Percentiles rank a stretch among this genome's conserved stretches.
Conservation (phyloP, 2,113 vertebrate species). For the Chloropsis hardwickii region DNA sequence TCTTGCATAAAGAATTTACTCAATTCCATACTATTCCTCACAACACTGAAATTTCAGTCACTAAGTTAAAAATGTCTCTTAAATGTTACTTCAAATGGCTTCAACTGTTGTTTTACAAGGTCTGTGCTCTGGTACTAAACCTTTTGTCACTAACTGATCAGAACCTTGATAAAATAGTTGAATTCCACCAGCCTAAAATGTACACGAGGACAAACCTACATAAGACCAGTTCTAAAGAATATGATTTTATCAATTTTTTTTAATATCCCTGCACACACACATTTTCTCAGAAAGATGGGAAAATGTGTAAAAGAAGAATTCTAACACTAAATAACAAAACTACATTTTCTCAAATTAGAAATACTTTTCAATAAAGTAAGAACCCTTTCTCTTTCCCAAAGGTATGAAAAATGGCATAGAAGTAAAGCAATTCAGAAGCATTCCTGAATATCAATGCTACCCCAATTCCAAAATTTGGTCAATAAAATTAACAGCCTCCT, state of each 20-base stretch:
- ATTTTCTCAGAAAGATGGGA: background rate
- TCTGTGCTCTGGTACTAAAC: background rate
- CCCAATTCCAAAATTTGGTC: constrained; percentile 69
- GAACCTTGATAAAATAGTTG: background rate
- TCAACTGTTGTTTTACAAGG: background rate
- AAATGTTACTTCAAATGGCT: background rate
- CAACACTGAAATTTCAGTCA: background rate
- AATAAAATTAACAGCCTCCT: constrained; percentile 77
- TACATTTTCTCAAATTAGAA: background rate
- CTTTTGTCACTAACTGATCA: background rate
- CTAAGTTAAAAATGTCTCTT: background rate
- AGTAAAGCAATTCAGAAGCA: constrained; percentile 25
- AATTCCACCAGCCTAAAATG: background rate
- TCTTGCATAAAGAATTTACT: background rate
- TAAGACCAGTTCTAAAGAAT: background rate
- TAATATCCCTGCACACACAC: background rate
- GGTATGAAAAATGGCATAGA: background rate
- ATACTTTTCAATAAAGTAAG: background rate
- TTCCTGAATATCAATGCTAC: constrained; percentile 46
- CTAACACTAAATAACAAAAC: background rate
- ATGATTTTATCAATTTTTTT: background rate
- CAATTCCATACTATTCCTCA: background rate
- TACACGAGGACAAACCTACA: accelerated
- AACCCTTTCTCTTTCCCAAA: background rate
- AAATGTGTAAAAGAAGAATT: background rate